phyloP scores from a whole-genome alignment of 1,140 invertebrate species.

The Diprion similis region DNA sequence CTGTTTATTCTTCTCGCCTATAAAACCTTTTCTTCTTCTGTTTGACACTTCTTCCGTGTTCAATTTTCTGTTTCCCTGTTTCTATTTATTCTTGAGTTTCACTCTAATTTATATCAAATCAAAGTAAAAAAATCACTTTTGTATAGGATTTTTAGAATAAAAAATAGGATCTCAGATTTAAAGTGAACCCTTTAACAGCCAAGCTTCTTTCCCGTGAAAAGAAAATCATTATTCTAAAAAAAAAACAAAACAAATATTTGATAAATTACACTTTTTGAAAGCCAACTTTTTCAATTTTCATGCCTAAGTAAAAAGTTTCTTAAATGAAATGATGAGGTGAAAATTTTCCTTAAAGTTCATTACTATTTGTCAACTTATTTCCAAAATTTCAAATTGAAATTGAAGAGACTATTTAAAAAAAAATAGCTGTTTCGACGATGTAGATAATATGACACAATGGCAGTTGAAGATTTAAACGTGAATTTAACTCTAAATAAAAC shows the following conservation, averaged over 20 bases:
- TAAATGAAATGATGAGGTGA: not conserved
- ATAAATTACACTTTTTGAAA: not conserved
- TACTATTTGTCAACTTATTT: not conserved
- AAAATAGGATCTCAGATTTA: no score
- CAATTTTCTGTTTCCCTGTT: no score
- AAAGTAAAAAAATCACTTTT: no score
- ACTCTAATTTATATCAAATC: no score
- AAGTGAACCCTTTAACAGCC: no score
- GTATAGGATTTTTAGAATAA: no score
- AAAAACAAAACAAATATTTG: not conserved
- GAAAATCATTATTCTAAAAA: not conserved
- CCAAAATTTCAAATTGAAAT: not conserved
- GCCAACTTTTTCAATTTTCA: not conserved
- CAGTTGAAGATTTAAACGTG: not conserved
- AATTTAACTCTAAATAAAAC: no score
- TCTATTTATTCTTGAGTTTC: no score
- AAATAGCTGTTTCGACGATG: not conserved
- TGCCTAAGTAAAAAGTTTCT: not conserved
- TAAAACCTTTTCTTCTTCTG: no score
- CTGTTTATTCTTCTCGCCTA: no score
- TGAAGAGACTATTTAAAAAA: not conserved
- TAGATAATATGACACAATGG: not conserved
- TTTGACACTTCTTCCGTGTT: no score
- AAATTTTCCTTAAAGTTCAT: not conserved
- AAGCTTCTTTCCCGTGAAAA: not conserved